phyloP scores from a whole-genome alignment of 2,113 vertebrate genomes.

The Gulo gulo region DNA sequence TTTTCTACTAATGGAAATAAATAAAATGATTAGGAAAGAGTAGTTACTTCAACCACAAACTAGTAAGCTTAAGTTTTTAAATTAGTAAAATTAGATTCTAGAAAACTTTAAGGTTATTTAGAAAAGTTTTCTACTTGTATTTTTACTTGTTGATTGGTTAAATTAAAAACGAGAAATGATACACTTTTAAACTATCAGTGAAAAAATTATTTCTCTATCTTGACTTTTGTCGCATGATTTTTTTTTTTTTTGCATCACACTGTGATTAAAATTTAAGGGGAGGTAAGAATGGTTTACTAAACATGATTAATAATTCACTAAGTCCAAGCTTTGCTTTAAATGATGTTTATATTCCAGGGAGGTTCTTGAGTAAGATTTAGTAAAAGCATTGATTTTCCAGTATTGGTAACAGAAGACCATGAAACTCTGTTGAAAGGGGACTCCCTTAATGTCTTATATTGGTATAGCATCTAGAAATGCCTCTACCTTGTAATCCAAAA shows the following conservation, averaged over 20 bases:
- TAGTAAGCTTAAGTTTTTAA: not conserved
- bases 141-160: not conserved
- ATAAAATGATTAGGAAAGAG: not conserved
- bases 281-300: not conserved
- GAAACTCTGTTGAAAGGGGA: not conserved
- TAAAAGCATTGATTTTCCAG: not conserved
- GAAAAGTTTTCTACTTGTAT: not conserved
- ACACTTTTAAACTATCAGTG: not conserved
- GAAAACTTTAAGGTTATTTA: not conserved
- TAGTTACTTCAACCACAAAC: not conserved
- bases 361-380: not conserved
- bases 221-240: not conserved
- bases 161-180: not conserved
- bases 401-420: not conserved
- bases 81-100: not conserved
- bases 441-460: not conserved
- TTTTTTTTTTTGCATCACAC: not conserved
- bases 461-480: not conserved
- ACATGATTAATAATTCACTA: not conserved
- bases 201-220: not conserved
- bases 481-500: conserved; percentile 11
- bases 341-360: not conserved
- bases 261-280: not conserved
- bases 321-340: not conserved
- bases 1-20: not conserved